Evolutionary conservation across 1,140 invertebrate species (phyloP), one percentile per base, ranked within the genome.

Genomic region (Saxidomus purpurata): DNA sequence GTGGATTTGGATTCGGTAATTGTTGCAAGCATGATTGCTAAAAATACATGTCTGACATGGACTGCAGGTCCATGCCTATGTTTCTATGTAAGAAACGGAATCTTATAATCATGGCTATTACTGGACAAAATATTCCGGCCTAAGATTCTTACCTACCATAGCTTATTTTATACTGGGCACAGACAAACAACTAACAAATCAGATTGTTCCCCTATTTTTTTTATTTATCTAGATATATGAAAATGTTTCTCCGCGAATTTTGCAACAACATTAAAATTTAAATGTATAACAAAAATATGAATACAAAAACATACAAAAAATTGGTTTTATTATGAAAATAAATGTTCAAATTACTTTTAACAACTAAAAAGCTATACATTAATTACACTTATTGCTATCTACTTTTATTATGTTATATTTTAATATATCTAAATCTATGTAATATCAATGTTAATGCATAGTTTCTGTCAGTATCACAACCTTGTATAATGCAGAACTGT

Each of bases 241-340:
- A 71, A 67, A 36, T 71, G 34, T 67, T 36, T 13, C 67, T 71
- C 22, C 15, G 67, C 36, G 67, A 67, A 36, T 38, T 71, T 40
- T 38, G 13, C 36, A 71, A 71, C 67, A 71, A 71, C 28, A 71
- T 71, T 71, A 71, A 71, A 71, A 71, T 71, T 71, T 71, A 71
- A 71, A 71, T 71, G 67, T 71, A 71, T 71, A 71, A 71, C 67
- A 63, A 71, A 71, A 19, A 71, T 71, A 71, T 25, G 67, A 38
- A 38, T 71, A 71, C 67, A 71, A 71, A 59, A 71, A 71, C 67
- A 71, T 71, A 71, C 67, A 71, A 71, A 71, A 71, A 71, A 19
- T 36, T 3, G 36, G 34, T 71, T 38, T 71, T 43, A 43, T n/a
- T 38, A 71, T 71, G 67, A 71, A 71, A 71, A 71, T 71, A 71